A percentile compares a stretch with the other conserved stretches of the same genome.
Evolutionary conservation across 2,113 vertebrate genomes (phyloP).

Genomic region (Pseudopipra pipra): DNA sequence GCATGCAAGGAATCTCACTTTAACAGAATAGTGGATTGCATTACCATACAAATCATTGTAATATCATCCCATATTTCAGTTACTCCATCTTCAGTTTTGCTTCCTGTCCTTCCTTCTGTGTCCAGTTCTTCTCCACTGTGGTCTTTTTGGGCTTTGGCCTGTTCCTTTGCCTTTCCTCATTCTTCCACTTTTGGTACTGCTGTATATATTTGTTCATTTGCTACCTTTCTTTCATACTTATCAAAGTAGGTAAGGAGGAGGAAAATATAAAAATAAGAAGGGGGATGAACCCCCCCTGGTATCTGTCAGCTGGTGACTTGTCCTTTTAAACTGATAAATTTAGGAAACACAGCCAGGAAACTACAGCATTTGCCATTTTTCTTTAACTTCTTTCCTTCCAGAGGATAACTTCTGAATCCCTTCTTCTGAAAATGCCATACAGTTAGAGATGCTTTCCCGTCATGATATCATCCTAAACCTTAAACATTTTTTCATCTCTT

Average conservation of each 20-base stretch:
- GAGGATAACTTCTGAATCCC: not conserved
- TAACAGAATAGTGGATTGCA: not conserved
- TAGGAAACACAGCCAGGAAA: not conserved
- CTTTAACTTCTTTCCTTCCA: not conserved
- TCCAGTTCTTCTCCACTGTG: not conserved
- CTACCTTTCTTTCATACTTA: not conserved
- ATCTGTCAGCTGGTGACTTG: not conserved
- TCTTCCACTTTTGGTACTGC: not conserved
- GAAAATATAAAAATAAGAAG: fast-evolving
- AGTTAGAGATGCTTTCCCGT: not conserved
- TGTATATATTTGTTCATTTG: not conserved
- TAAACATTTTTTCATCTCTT: not conserved
- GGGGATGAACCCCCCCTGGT: fast-evolving
- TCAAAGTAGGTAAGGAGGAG: not conserved
- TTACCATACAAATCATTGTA: not conserved
- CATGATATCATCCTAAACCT: not conserved
- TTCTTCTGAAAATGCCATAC: not conserved
- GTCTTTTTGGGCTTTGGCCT: not conserved
- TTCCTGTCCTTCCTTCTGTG: not conserved
- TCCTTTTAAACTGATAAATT: not conserved
- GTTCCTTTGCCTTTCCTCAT: not conserved
- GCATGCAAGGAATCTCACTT: not conserved
- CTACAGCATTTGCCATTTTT: not conserved
- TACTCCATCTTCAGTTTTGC: not conserved
- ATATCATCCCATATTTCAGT: not conserved